Evolutionary conservation across 1,140 invertebrate species (phyloP), one percentile per base, ranked within the genome.

Genomic region (Aricia agestis): DNA sequence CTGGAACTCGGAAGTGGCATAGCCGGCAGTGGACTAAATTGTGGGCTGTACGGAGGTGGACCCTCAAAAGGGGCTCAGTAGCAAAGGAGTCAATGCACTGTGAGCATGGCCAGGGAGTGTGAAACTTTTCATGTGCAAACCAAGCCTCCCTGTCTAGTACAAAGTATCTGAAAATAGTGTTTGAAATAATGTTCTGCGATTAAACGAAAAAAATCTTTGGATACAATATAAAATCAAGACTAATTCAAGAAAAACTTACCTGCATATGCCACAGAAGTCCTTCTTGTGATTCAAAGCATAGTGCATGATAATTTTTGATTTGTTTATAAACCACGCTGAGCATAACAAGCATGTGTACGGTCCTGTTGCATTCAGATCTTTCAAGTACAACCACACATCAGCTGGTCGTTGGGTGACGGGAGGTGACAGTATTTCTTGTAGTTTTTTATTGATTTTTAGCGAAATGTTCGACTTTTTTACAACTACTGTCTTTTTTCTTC

Each of bases 251-350:
- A 25, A 25, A 68, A 42, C 68, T 82, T 80, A 91, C 91, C 90
- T 85, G 76, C 91, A 92, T 68, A 91, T 91, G 17, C 91, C 90
- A 81, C 91, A 92, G 75, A 84, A 92, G 69, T 90, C 89, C 75
- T 92, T 92, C 66, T 89, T 89, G 52, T 92, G 91, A 76, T 92
- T 91, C 58, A 92, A 71, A 13, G 89, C 74, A 71, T 92, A 92
- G 68, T 92, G 91, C 45, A 91, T 74, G 25, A 92, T 81, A 69
- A 92, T 81, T 85, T 91, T 92, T 2, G 86, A 78, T 58, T 85
- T 82, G 75, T 91, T 92, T 69, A 91, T 87, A 75, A 92, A 92
- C 85, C 91, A 92, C 58, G 91, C 88, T 17, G 84, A 67, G 67
- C 91, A 92, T 32, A 92, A 72, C 61, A 92, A 80, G 69, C 91